Base-by-base conservation (phyloP, 2,888 invertebrate genomes). In the Prosopocoilus inquinatus region DNA sequence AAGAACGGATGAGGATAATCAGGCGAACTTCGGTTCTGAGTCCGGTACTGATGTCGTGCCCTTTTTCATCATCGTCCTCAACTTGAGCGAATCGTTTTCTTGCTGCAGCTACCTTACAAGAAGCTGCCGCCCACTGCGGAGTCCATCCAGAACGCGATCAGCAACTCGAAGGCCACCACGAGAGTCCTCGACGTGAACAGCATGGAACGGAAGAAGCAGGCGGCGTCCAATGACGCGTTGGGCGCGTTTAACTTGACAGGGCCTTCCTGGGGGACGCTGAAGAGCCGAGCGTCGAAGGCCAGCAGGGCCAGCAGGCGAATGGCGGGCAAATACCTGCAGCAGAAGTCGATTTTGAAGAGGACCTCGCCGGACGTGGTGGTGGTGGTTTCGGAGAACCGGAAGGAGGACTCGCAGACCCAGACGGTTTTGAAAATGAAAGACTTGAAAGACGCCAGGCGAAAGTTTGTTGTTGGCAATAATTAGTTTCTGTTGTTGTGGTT, bases 1-100 rank as follows among this genome's bases (percentile, higher is more conserved):
- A 56, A 43, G 56, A 58, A 38, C 55, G 58, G 34, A 43, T 56
- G 28, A 50, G 60, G 47, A 58, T 61, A 34, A 28, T 56, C 7
- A 35, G 52, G 2, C 49, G 58, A 39, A 61, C 58, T 8, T 48
- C 55, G 1, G 50, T 48, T 9, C 41, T 61, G 47, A 51, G 50
- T 5, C 58, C 60, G 47, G 60, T 61, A 54, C n/a, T 32, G 34
- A 50, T 16, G 28, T 15, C 9, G 34, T 41, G 28, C 3, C 2
- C 12, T 41, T 13, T 3, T 41, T 12, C 13, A 4, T 7, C 1
- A 5, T 38, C 13, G 4, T 28, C 20, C 20, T 28, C 20, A n/a
- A n/a, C n/a, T 28, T 28, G 7, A 3, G 32, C 46, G 32, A 46
- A 45, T 36, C 20, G 13, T 15, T 12, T 20, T 44, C 35, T 35